Evolutionary conservation across 53 echinoderm and acorn worm genomes (phyloP).

Genomic region (Holothuria scabra): DNA sequence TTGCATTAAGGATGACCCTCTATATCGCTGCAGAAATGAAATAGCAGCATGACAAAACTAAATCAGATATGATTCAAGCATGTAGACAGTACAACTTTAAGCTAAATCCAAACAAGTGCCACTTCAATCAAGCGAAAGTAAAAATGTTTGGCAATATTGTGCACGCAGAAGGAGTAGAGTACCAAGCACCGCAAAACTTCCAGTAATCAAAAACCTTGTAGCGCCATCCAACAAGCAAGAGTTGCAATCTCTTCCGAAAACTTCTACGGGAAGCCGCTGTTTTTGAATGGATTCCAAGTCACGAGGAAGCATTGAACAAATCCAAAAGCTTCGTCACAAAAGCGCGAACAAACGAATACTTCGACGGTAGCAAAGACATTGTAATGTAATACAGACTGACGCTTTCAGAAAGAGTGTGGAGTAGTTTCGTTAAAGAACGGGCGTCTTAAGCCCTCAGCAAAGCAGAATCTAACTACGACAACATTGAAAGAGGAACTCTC

Average conservation of each 20-base stretch:
- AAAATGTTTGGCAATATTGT: constrained; percentile 39
- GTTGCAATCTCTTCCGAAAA: constrained; percentile 14
- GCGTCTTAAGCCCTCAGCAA: background rate
- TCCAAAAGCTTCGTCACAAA: background rate
- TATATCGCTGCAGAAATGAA: constrained; percentile 19
- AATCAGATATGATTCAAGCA: too few relatives aligned
- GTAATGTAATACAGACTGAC: too few relatives aligned
- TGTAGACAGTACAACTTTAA: constrained; percentile 41
- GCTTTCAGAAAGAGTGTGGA: too few relatives aligned
- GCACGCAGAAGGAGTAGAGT: constrained; percentile 34
- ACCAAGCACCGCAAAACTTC: constrained; percentile 37
- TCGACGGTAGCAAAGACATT: too few relatives aligned
- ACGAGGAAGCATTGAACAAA: background rate
- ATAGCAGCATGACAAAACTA: constrained; percentile 43
- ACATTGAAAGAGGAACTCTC: constrained; percentile 5
- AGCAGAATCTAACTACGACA: constrained; percentile 28
- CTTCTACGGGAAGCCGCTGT: too few relatives aligned
- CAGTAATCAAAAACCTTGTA: constrained; percentile 36
- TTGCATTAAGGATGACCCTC: constrained; percentile 48
- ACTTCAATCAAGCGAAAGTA: constrained; percentile 26
- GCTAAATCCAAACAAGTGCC: constrained; percentile 41
- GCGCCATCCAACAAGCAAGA: constrained; percentile 50
- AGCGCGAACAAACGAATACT: background rate
- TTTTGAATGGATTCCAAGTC: background rate
- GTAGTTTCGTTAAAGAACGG: background rate